Conservation (phyloP, 2,113 vertebrate species). For the Hiodon alosoides region DNA sequence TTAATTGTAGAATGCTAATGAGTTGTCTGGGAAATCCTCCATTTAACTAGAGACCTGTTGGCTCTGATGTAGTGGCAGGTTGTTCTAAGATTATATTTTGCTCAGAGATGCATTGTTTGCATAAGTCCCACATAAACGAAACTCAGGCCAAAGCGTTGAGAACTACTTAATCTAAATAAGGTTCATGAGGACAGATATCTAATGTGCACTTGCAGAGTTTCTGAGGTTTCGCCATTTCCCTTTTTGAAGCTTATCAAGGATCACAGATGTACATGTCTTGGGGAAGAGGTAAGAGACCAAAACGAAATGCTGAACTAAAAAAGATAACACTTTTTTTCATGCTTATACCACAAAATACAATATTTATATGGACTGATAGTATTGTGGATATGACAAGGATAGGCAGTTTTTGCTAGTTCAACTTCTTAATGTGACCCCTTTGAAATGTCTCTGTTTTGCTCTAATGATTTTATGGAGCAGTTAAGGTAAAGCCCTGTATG, state of each 20-base stretch:
- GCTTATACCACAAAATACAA: neutral
- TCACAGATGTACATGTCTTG: constrained; percentile 47
- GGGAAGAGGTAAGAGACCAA: constrained; percentile 43
- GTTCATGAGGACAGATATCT: constrained; percentile 38
- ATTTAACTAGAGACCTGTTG: too few relatives aligned
- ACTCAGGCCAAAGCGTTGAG: neutral
- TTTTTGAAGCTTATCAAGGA: constrained; percentile 58
- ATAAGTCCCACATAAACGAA: constrained; percentile 24
- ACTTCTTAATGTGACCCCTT: too few relatives aligned
- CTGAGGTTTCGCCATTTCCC: constrained; percentile 65
- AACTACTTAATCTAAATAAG: constrained; percentile 28
- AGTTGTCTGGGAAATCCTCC: too few relatives aligned
- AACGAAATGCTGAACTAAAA: constrained; percentile 37
- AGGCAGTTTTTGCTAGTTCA: too few relatives aligned
- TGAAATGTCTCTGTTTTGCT: too few relatives aligned
- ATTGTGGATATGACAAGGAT: neutral
- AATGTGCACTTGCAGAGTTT: constrained; percentile 43
- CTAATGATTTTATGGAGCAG: too few relatives aligned
- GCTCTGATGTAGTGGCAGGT: too few relatives aligned
- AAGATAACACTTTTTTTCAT: constrained; percentile 25
- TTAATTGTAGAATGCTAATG: too few relatives aligned
- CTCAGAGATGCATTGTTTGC: constrained; percentile 35
- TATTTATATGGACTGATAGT: neutral
- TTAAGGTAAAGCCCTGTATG: neutral
- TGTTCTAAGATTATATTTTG: too few relatives aligned